Evolutionary conservation across 1,140 invertebrate species (phyloP).

Genomic region (Cyphomyrmex costatus): DNA sequence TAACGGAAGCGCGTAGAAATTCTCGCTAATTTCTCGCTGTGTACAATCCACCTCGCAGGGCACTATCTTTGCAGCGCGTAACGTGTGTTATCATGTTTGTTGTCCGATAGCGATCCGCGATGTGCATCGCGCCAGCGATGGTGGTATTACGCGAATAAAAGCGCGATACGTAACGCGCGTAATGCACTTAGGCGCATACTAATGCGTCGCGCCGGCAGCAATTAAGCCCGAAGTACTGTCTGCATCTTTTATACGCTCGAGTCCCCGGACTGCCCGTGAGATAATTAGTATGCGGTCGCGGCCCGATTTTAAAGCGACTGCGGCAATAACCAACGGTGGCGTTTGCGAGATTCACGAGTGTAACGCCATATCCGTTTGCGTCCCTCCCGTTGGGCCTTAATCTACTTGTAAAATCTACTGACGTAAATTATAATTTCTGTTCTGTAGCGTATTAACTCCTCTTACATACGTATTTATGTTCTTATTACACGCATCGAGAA

Average conservation of each 20-base stretch:
- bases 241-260: conserved; percentile 76
- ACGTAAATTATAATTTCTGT: neutral
- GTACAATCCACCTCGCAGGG: neutral
- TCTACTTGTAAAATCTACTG: neutral
- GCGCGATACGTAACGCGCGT: conserved; percentile 61
- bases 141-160: neutral
- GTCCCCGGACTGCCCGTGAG: conserved; percentile 36
- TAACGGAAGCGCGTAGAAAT: conserved; percentile 5
- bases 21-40: conserved; percentile 31
- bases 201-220: conserved; percentile 63
- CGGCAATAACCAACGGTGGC: conserved; percentile 48
- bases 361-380: conserved; percentile 20
- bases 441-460: neutral
- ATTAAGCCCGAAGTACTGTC: conserved; percentile 75
- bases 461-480: neutral
- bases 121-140: neutral
- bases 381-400: neutral
- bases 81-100: conserved; percentile 37
- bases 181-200: conserved; percentile 72
- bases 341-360: conserved; percentile 57
- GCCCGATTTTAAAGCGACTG: conserved; percentile 65
- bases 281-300: conserved; percentile 76
- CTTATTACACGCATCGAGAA: neutral
- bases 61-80: conserved; percentile 14
- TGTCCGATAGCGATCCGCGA: conserved; percentile 46